Conservation (phyloP, 2,797 vertebrate genomes). For the Decapterus maruadsi region DNA sequence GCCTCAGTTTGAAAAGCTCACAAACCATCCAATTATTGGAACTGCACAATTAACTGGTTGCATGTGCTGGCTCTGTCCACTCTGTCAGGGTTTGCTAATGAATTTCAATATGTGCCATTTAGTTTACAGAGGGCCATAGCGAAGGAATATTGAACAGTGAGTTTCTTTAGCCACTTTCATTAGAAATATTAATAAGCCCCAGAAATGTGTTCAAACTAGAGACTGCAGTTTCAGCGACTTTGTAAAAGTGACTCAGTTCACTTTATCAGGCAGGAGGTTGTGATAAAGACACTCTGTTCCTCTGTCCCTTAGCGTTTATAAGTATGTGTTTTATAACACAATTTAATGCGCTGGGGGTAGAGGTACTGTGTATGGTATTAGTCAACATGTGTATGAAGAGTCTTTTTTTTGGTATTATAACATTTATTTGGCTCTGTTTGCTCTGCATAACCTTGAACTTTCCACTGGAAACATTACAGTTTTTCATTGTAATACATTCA, state of each 20-base stretch:
- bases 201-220: background rate
- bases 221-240: background rate
- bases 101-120: constrained; percentile 4
- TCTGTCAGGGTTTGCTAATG: constrained; percentile 7
- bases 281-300: background rate
- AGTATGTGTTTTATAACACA: too few species aligned
- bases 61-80: background rate
- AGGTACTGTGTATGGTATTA: too few species aligned
- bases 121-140: background rate
- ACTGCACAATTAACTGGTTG: constrained; percentile 6
- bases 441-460: too few species aligned
- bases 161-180: background rate
- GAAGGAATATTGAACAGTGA: background rate
- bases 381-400: too few species aligned
- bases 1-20: constrained; percentile 15
- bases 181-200: background rate
- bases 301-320: too few species aligned
- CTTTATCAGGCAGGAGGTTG: background rate
- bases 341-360: too few species aligned
- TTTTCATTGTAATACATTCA: too few species aligned
- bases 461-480: too few species aligned
- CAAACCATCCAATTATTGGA: constrained; percentile 29
- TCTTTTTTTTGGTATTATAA: too few species aligned
- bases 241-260: background rate
- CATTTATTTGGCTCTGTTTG: too few species aligned